Base-by-base conservation (phyloP, 1,140 invertebrate genomes). In the Aphidius ervi region DNA sequence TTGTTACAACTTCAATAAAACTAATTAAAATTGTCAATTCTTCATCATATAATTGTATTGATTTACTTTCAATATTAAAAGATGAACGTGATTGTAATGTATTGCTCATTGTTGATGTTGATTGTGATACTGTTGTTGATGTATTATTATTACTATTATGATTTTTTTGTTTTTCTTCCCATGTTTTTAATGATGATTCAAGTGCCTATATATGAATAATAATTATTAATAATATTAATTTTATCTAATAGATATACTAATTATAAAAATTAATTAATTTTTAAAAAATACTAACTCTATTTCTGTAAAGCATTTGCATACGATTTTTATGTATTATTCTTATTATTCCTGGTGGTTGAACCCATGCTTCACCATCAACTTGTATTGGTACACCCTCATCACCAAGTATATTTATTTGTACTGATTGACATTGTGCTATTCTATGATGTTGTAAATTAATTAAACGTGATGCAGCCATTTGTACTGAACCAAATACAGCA, bases 331-430 rank as follows among this genome's bases (percentile, higher is more conserved):
- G 95, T 66, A 96, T 87, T 58, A 98, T 97, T 48, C 93, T 85
- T 67, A 98, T 95, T 68, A 95, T 93, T 40, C 95, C 95, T 0
- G 96, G 95, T 1, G 93, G 93, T 78, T 98, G 95, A n/a, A 97
- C 83, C 96, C 96, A 99, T 8, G 96, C 95, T 81, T 99, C 96
- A 1, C 96, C 95, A 77, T 98, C 95, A 20, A 98, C 95, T 81
- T 97, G 93, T 64, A 88, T 90, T 10, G 93, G 93, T 43, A 95
- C 91, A 58, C 90, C 89, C 80, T 94, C 91, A 48, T 92, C 88
- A 16, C 88, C 95, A 62, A 95, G 79, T 68, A 98, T 97, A 69
- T 94, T 96, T 65, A 98, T 97, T 77, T 97, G 95, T 3, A 98
- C 90, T 41, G 90, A 91, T 63, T 94, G 88, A 79, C 95, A 98